A percentile compares a stretch with the other conserved stretches of the same genome.
Conservation (phyloP, 2,888 invertebrate genomes). For the Ennomos quercinarius region DNA sequence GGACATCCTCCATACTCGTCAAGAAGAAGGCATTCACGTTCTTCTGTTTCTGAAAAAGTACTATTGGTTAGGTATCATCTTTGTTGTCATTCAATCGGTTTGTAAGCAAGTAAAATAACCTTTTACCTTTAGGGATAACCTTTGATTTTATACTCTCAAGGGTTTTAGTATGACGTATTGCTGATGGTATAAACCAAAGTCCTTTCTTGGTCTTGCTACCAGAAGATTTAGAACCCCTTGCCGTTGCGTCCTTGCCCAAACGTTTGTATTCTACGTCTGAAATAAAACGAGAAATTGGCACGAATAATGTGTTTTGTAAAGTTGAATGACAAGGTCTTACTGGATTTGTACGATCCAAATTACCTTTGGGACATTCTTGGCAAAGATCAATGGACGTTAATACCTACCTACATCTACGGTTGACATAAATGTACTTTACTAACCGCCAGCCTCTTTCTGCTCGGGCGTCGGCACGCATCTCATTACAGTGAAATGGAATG, state of each 20-base stretch:
- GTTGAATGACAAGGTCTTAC: not conserved
- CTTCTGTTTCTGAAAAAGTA: slow-evolving; percentile 73
- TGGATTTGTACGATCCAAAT: slow-evolving; percentile 1
- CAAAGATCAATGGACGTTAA: slow-evolving; percentile 13
- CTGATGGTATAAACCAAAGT: slow-evolving; percentile 82
- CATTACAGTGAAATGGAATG: slow-evolving; percentile 79
- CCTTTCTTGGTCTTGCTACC: slow-evolving; percentile 70
- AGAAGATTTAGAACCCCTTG: slow-evolving; percentile 58
- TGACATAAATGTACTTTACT: slow-evolving; percentile 30
- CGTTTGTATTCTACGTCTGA: slow-evolving; percentile 81
- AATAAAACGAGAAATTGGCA: slow-evolving; percentile 13
- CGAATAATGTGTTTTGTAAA: slow-evolving; percentile 8
- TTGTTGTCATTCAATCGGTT: not conserved
- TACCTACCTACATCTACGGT: slow-evolving; percentile 4
- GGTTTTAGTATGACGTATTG: slow-evolving; percentile 79
- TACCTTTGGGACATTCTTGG: slow-evolving; percentile 7
- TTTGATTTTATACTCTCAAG: slow-evolving; percentile 81
- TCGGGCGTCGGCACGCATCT: slow-evolving; percentile 84
- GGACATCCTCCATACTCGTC: slow-evolving; percentile 82
- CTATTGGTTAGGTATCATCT: slow-evolving; percentile 1
- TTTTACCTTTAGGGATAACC: slow-evolving; percentile 69
- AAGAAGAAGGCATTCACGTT: slow-evolving; percentile 85
- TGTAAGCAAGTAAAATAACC: not conserved
- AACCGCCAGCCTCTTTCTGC: slow-evolving; percentile 82
- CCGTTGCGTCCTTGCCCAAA: slow-evolving; percentile 66